Base-by-base conservation (phyloP, 1,140 invertebrate species). In the Caenorhabditis brenneri region DNA sequence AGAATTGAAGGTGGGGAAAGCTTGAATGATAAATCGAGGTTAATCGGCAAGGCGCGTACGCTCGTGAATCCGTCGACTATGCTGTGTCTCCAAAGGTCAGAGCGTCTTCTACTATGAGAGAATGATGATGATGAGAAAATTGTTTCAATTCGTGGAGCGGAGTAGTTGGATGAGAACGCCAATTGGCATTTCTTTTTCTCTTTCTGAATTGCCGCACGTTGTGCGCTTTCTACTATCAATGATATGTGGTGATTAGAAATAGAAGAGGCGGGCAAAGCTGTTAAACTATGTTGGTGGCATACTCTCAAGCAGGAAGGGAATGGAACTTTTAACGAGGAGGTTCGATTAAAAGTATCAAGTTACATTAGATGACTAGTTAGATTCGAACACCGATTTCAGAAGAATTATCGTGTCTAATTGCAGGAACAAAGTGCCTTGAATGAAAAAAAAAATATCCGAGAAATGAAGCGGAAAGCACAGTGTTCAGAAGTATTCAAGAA, bases 1-100 rank as follows among this genome's bases (percentile, higher is more conserved):
- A 74, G 33, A 74, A 74, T 74, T 36, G 36, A 74, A 74, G 33
- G 36, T 74, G 65, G 36, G 65, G 65, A 39, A 74, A 42, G 65
- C 65, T 74, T 74, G 36, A 74, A 74, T 74, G 65, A 74, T 74
- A 74, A 74, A 74, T 74, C 65, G 65, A 74, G 65, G 65, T 74
- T 74, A 74, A 74, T 74, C 65, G 65, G 65, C n/a, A 74, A 42
- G 65, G 36, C 65, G 36, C 65, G 65, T 65, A 65, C 58, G 36
- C 65, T 33, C 65, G 46, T 36, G 65, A 74, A 74, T 42, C 27
- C 36, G 1, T 74, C 65, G 65, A 74, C 7, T 36, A 22, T 46
- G 9, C 65, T 74, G 65, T 4, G 65, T 74, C 65, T 74, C 65
- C 36, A 74, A 74, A 74, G 65, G 65, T 74, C 65, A 74, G 65